Percentiles rank a stretch among this genome's conserved stretches.
phyloP scores from a whole-genome alignment of 1,140 invertebrate species.

The Danaus plexippus region DNA sequence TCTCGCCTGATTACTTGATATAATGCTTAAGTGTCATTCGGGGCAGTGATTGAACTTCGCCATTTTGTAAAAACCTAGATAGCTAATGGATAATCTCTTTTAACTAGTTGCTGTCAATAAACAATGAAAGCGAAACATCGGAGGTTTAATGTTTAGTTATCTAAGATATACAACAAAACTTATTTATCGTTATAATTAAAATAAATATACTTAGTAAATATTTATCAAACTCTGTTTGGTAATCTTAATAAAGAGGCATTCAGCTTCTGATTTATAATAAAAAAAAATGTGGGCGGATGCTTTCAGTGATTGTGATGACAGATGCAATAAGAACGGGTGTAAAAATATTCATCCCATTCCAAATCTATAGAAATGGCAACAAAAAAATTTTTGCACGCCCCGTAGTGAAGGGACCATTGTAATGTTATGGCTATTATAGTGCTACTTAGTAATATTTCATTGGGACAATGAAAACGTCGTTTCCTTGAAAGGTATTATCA shows the following conservation, averaged over 20 bases:
- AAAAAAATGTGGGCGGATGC: slow-evolving; percentile 27
- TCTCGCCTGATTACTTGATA: too few relatives aligned
- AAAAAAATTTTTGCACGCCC: slow-evolving; percentile 22
- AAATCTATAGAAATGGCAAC: slow-evolving; percentile 13
- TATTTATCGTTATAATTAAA: too few relatives aligned
- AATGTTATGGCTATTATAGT: slow-evolving; percentile 7
- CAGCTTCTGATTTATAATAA: slow-evolving; percentile 21
- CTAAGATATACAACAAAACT: too few relatives aligned
- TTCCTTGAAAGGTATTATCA: slow-evolving; percentile 18
- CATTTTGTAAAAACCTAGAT: too few relatives aligned
- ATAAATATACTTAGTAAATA: too few relatives aligned
- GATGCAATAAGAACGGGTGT: slow-evolving; percentile 26
- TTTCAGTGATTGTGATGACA: slow-evolving; percentile 27
- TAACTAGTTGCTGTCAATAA: too few relatives aligned
- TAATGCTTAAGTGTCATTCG: too few relatives aligned
- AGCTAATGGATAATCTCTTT: too few relatives aligned
- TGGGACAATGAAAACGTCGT: slow-evolving; percentile 14
- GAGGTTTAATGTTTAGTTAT: too few relatives aligned
- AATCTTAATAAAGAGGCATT: slow-evolving; percentile 18
- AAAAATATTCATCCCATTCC: slow-evolving; percentile 12
- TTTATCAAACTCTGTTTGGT: slow-evolving; percentile 10
- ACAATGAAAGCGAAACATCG: too few relatives aligned
- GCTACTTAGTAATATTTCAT: slow-evolving; percentile 18
- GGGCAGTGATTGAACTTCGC: too few relatives aligned
- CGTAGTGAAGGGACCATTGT: slow-evolving; percentile 9